Evolutionary conservation across 2,888 invertebrate genomes (phyloP).

Genomic region (Tetanocera ferruginea): DNA sequence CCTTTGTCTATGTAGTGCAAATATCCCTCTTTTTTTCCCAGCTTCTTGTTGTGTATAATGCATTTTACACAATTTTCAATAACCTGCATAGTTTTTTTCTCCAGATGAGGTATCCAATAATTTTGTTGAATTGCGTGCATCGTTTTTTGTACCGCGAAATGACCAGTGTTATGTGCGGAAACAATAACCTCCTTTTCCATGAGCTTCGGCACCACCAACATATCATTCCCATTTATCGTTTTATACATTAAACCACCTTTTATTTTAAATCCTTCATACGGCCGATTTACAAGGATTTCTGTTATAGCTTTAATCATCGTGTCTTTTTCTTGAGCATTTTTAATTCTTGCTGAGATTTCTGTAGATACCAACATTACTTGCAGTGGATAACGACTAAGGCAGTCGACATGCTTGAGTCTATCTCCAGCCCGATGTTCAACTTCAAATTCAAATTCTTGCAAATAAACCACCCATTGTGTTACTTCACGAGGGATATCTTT

Average conservation of each 20-base stretch:
- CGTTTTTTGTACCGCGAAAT: no score
- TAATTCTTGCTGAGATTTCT: background rate
- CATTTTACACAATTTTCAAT: background rate
- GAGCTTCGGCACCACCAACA: background rate
- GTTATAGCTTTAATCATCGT: background rate
- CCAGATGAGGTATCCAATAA: background rate
- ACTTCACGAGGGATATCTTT: slow-evolving; percentile 5
- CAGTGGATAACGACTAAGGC: slow-evolving; percentile 11
- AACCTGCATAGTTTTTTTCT: background rate
- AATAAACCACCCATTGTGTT: no score
- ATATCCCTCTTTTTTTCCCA: background rate
- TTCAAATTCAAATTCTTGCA: background rate
- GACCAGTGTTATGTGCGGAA: no score
- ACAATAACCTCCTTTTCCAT: background rate
- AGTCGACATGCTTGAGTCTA: slow-evolving; percentile 32
- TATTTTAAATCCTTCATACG: background rate
- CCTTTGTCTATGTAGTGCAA: background rate
- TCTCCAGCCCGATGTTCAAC: background rate
- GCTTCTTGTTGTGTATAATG: slow-evolving; percentile 33
- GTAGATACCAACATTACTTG: background rate
- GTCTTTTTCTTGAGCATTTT: background rate
- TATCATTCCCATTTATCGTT: background rate
- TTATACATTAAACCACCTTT: background rate
- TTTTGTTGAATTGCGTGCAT: no score
- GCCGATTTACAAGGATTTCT: background rate